Conservation (phyloP, 2,888 invertebrate genomes). For the Tipula vernalis region DNA sequence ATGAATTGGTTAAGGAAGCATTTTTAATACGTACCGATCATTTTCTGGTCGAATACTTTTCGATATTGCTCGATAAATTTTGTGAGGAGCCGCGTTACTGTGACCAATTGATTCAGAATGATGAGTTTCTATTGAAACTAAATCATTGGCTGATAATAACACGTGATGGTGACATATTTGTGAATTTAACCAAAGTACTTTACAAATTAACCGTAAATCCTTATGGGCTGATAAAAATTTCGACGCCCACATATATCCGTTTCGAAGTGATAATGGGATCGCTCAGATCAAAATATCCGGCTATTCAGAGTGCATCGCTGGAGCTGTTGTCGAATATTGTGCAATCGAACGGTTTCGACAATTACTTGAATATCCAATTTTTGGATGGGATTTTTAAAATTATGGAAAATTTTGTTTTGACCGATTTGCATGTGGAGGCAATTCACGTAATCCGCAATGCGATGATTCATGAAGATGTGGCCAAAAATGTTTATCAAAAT, state of each 20-base stretch:
- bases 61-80: constrained; percentile 11
- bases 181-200: constrained; percentile 14
- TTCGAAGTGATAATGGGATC: constrained; percentile 13
- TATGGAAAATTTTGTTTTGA: constrained; percentile 6
- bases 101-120: background rate
- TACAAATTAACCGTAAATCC: constrained; percentile 11
- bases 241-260: constrained; percentile 8
- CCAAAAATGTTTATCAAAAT: background rate
- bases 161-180: constrained; percentile 14
- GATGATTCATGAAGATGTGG: background rate
- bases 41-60: constrained; percentile 15
- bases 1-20: background rate
- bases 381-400: constrained; percentile 15
- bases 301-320: constrained; percentile 10
- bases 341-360: background rate
- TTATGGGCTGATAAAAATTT: background rate
- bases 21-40: constrained; percentile 11
- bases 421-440: background rate
- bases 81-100: constrained; percentile 14
- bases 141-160: background rate
- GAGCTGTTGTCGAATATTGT: background rate
- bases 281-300: background rate
- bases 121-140: background rate
- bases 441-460: background rate
- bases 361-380: constrained; percentile 1